phyloP scores from a whole-genome alignment of 2,888 invertebrate species.

The Rhingia rostrata region DNA sequence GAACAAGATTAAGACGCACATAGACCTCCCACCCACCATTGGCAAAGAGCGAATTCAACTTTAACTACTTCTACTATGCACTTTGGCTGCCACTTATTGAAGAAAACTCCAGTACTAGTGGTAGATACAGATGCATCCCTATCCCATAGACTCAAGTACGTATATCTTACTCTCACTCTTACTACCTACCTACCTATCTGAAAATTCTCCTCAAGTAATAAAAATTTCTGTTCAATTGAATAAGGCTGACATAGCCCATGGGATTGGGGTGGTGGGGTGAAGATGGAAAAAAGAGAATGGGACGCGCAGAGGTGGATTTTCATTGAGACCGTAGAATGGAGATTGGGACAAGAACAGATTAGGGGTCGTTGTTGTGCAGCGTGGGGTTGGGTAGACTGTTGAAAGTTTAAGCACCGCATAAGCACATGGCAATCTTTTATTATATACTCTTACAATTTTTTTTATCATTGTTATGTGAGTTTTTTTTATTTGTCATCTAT shows the following conservation, averaged over 20 bases:
- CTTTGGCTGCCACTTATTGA: conserved; percentile 60
- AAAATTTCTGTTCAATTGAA: conserved; percentile 74
- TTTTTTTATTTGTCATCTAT: conserved; percentile 31
- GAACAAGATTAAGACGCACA: conserved; percentile 8
- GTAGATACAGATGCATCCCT: conserved; percentile 34
- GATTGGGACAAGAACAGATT: conserved; percentile 53
- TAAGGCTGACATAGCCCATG: conserved; percentile 47
- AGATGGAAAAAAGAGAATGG: conserved; percentile 16
- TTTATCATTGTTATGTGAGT: conserved; percentile 32
- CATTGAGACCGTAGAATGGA: conserved; percentile 14
- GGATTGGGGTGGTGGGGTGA: conserved; percentile 11
- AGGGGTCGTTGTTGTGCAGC: conserved; percentile 57
- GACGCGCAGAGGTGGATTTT: conserved; percentile 43
- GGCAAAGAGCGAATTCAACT: conserved; percentile 56
- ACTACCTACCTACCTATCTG: conserved; percentile 8
- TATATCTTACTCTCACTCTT: not conserved
- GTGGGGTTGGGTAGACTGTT: conserved; percentile 52
- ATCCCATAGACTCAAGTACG: not conserved
- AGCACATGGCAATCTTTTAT: conserved; percentile 59
- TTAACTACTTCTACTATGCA: conserved; percentile 56
- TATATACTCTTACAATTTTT: conserved; percentile 2
- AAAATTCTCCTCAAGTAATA: conserved; percentile 64
- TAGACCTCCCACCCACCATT: conserved; percentile 28
- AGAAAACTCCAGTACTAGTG: conserved; percentile 40
- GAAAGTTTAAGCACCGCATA: conserved; percentile 71